These are phyloP conservation scores for Cephus rjabovi DNA, from an alignment of 2,888 invertebrate species.

Conservation along the genomic window DNA sequence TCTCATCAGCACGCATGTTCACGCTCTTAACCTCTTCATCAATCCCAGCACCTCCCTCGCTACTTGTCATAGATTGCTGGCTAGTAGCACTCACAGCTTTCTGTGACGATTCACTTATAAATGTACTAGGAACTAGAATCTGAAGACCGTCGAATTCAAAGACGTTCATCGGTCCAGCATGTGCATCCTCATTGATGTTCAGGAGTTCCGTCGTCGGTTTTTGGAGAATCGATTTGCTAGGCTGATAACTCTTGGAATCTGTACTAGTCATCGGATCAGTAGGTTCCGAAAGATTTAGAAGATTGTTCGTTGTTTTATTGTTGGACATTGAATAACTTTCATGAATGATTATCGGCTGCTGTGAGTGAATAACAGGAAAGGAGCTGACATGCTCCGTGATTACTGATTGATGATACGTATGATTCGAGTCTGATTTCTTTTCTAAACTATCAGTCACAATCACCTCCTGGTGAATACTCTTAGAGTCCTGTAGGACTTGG, in stretches of 20 bases:
- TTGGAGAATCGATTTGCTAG: constrained; percentile 49
- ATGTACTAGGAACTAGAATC: constrained; percentile 64
- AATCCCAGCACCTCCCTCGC: constrained; percentile 59
- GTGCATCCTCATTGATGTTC: constrained; percentile 63
- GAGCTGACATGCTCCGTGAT: constrained; percentile 51
- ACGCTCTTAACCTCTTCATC: constrained; percentile 69
- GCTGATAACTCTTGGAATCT: constrained; percentile 54
- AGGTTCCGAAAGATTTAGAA: constrained; percentile 49
- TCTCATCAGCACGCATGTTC: constrained; percentile 86
- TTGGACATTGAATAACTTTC: constrained; percentile 42
- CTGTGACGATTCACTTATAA: constrained; percentile 64
- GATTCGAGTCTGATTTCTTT: constrained; percentile 19
- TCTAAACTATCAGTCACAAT: constrained; percentile 18
- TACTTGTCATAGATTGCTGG: constrained; percentile 63
- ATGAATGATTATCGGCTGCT: constrained; percentile 43
- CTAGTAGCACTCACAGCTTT: constrained; percentile 64
- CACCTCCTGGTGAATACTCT: constrained; percentile 27
- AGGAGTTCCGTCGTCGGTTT: constrained; percentile 59
- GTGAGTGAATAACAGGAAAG: constrained; percentile 47
- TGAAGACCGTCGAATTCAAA: constrained; percentile 69
- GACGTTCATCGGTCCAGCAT: constrained; percentile 65
- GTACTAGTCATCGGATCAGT: constrained; percentile 53
- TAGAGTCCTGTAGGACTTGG: constrained; percentile 35
- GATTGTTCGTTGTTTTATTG: constrained; percentile 36
- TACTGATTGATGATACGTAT: constrained; percentile 47